Evolutionary conservation across 2,113 vertebrate genomes (phyloP).

Genomic region (Plecturocebus donacophilus): DNA sequence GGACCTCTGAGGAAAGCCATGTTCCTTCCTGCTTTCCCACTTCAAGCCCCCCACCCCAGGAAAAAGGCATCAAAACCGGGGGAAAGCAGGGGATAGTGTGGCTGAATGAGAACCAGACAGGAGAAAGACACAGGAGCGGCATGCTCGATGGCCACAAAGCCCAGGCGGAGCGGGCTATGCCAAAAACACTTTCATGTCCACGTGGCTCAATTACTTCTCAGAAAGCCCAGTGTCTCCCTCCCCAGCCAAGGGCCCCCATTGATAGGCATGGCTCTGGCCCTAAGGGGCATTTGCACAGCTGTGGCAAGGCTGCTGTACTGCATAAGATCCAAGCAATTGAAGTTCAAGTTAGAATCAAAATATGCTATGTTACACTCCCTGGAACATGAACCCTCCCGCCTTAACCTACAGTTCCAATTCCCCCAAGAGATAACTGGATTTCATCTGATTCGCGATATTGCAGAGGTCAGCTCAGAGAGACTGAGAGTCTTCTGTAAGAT

Average conservation of each 20-base stretch:
- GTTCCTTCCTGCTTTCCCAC: neutral
- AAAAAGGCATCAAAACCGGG: neutral
- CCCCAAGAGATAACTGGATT: neutral
- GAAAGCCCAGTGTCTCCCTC: neutral
- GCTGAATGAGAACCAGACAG: neutral
- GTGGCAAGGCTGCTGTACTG: neutral
- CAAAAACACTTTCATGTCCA: neutral
- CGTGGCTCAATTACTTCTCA: neutral
- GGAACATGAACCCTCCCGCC: neutral
- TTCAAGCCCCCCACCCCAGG: neutral
- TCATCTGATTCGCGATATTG: neutral
- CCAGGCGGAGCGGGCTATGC: neutral
- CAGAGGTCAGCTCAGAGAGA: neutral
- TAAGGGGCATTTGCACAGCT: neutral
- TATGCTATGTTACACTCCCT: neutral
- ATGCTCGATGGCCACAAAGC: neutral
- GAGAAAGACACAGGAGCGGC: neutral
- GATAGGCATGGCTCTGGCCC: too few relatives aligned
- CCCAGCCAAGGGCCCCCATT: neutral
- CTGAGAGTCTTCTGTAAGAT: neutral
- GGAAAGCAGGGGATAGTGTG: neutral
- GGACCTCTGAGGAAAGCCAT: neutral
- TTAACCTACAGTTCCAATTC: neutral
- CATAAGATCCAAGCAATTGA: rapidly evolving
- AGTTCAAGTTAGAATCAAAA: neutral